Percentiles rank a stretch among this genome's conserved stretches.
These are phyloP conservation scores for Corticium candelabrum DNA, from an alignment of 37 sponge, comb jelly and placozoan species.

Conservation along the genomic window DNA sequence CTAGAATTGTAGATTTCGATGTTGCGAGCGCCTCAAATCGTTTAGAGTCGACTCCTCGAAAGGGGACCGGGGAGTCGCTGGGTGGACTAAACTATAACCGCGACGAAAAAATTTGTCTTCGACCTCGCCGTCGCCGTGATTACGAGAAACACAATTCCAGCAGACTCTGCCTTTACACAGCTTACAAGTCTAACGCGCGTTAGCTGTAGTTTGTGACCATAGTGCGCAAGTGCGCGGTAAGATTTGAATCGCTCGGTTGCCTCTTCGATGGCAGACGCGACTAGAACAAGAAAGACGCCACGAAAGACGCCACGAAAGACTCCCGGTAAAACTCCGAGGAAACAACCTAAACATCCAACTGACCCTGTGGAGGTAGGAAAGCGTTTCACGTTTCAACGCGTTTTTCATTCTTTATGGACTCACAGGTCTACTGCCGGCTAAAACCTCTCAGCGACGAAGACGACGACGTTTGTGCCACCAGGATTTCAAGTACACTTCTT, in stretches of 20 bases:
- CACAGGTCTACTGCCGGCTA: constrained; percentile 85
- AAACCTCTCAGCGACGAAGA: constrained; percentile 61
- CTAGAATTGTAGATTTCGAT: no score
- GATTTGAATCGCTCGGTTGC: not conserved
- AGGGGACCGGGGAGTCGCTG: no score
- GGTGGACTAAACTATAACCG: no score
- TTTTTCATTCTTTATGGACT: not conserved
- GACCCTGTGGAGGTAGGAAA: constrained; percentile 57
- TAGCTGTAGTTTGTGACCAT: no score
- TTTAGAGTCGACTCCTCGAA: no score
- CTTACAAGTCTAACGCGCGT: no score
- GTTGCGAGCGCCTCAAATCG: no score
- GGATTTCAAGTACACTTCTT: constrained; percentile 32
- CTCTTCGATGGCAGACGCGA: not conserved
- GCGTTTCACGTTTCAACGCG: not conserved
- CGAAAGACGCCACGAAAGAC: not conserved
- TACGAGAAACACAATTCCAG: no score
- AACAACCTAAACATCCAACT: not conserved
- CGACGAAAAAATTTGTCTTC: no score
- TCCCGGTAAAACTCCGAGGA: constrained; percentile 7
- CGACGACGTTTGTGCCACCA: constrained; percentile 38
- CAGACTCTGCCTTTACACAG: no score
- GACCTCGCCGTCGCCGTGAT: no score
- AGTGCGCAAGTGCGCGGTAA: not conserved
- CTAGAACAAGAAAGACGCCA: not conserved